These are phyloP conservation scores for Nestor notabilis DNA, from an alignment of 2,113 vertebrate species.

Conservation along the genomic window DNA sequence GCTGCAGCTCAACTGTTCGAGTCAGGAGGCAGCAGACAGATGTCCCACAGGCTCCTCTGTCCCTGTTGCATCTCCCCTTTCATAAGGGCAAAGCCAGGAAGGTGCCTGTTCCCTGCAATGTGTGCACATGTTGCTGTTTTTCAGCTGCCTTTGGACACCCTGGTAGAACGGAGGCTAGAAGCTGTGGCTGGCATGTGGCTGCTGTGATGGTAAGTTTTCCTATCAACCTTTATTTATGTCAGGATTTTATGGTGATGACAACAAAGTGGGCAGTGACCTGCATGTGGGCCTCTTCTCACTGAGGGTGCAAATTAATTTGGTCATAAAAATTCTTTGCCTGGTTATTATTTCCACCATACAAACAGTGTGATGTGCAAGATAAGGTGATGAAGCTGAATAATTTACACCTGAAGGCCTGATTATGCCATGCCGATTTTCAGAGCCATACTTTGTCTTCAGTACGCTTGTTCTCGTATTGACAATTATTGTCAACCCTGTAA, in stretches of 20 bases:
- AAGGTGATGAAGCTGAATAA: not conserved
- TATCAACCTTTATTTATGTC: not conserved
- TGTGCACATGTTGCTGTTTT: not conserved
- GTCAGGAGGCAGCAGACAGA: not conserved
- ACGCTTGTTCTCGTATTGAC: not conserved
- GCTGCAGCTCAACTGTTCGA: fast-evolving
- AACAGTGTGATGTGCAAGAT: not conserved
- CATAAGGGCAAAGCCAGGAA: not conserved
- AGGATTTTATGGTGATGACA: constrained; percentile 7
- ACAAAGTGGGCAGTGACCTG: not conserved
- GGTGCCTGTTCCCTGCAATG: fast-evolving
- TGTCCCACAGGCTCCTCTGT: fast-evolving
- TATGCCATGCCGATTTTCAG: not conserved
- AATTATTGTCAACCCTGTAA: not conserved
- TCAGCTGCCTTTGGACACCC: not conserved
- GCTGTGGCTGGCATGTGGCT: not conserved
- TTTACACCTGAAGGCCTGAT: not conserved
- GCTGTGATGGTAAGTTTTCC: not conserved
- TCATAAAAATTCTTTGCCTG: not conserved
- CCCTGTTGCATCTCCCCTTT: fast-evolving
- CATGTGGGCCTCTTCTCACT: not conserved
- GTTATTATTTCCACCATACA: not conserved
- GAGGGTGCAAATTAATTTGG: constrained; percentile 19
- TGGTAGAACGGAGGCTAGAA: not conserved
- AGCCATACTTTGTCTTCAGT: not conserved